Conservation (phyloP, 2,797 vertebrate genomes). For the Sternarchorhynchus goeldii region DNA sequence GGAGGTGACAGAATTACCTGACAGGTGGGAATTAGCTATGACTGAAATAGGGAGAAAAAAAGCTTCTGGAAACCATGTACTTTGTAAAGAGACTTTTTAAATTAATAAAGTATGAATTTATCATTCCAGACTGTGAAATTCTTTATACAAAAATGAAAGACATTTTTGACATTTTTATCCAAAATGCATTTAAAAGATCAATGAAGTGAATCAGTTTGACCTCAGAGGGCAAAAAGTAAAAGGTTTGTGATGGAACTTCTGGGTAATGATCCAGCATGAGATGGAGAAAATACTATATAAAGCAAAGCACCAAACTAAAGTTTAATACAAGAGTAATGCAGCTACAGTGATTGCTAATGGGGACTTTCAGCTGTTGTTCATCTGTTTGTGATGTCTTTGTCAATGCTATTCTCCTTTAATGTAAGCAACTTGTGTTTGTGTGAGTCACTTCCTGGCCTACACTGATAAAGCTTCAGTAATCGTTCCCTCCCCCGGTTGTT, state of each 20-base stretch:
- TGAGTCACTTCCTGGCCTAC: slow-evolving; percentile 2
- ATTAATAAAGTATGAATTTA: too few species aligned
- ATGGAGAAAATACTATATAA: background rate
- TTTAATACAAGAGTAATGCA: slow-evolving; percentile 1
- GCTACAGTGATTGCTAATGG: too few species aligned
- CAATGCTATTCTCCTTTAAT: slow-evolving; percentile 4
- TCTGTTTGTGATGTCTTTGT: slow-evolving; percentile 34
- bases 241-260: background rate
- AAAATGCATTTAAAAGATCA: too few species aligned
- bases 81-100: too few species aligned
- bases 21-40: too few species aligned
- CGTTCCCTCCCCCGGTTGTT: background rate
- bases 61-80: too few species aligned
- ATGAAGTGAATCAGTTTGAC: background rate
- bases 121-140: too few species aligned
- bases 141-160: too few species aligned
- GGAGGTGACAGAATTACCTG: too few species aligned
- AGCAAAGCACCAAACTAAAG: background rate
- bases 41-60: too few species aligned
- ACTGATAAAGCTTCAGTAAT: too few species aligned
- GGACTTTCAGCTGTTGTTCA: slow-evolving; percentile 16
- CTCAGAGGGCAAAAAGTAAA: background rate
- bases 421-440: slow-evolving; percentile 35
- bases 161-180: too few species aligned
- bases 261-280: background rate